These are phyloP conservation scores for Rhineura floridana DNA, from an alignment of 2,113 vertebrate species.

Conservation along the genomic window DNA sequence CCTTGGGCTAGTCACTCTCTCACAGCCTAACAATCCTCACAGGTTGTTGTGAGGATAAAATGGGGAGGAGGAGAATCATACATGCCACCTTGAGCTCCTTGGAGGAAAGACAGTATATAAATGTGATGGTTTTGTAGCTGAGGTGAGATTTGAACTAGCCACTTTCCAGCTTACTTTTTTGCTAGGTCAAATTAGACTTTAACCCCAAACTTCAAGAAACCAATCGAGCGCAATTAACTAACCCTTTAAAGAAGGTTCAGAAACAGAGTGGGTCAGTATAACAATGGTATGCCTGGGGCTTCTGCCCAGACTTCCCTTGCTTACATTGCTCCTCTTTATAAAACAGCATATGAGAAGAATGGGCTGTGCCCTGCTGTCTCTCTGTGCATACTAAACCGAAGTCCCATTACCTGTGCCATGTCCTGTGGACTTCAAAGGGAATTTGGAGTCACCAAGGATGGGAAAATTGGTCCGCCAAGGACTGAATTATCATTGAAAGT, in stretches of 20 bases:
- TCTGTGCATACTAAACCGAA: neutral
- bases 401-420: neutral
- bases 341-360: neutral
- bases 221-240: neutral
- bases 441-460: neutral
- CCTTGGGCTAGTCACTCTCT: too few relatives aligned
- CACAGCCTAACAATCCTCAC: too few relatives aligned
- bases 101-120: too few relatives aligned
- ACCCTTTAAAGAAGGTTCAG: neutral
- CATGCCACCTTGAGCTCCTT: too few relatives aligned
- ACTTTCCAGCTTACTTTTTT: neutral
- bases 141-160: neutral
- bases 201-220: neutral
- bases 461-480: neutral
- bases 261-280: neutral
- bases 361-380: neutral
- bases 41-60: too few relatives aligned
- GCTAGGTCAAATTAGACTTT: neutral
- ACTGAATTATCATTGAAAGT: neutral
- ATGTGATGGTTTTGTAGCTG: neutral
- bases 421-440: conserved; percentile 28
- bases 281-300: neutral
- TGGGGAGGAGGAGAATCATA: too few relatives aligned
- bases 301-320: neutral
- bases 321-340: neutral